Percentiles rank a stretch among this genome's conserved stretches.
Evolutionary conservation across 2,888 invertebrate species (phyloP).

Genomic region (Apoderus coryli): DNA sequence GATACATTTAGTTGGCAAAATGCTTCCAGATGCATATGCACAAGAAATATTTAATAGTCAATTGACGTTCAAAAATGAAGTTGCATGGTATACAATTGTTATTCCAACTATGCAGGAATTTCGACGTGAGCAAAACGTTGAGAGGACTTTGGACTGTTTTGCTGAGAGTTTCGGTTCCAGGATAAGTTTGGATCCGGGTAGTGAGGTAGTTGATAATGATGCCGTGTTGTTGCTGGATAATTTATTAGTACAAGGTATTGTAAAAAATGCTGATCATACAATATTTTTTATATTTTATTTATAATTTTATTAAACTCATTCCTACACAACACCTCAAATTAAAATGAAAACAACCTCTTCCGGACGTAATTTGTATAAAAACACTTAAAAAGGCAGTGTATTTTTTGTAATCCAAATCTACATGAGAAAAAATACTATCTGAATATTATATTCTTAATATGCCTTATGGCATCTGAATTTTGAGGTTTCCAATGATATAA

Average conservation of each 20-base stretch:
- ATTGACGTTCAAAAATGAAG: slow-evolving; percentile 37
- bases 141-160: slow-evolving; percentile 30
- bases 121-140: slow-evolving; percentile 31
- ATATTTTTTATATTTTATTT: neutral
- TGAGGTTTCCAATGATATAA: no score
- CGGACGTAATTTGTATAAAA: no score
- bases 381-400: no score
- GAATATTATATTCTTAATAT: no score
- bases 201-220: slow-evolving; percentile 33
- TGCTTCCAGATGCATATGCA: no score
- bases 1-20: slow-evolving; percentile 1
- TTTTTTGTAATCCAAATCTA: no score
- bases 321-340: no score
- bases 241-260: slow-evolving; percentile 24
- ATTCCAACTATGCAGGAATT: slow-evolving; percentile 32
- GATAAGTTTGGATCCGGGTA: slow-evolving; percentile 16
- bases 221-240: slow-evolving; percentile 39
- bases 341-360: no score
- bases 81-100: slow-evolving; percentile 34
- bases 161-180: slow-evolving; percentile 20
- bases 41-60: slow-evolving; percentile 35
- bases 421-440: no score
- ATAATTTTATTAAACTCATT: no score
- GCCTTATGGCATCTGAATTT: no score
- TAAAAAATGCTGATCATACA: neutral